Base-by-base conservation (phyloP, 1,140 invertebrate genomes). In the Leptestheria dahalacensis region DNA sequence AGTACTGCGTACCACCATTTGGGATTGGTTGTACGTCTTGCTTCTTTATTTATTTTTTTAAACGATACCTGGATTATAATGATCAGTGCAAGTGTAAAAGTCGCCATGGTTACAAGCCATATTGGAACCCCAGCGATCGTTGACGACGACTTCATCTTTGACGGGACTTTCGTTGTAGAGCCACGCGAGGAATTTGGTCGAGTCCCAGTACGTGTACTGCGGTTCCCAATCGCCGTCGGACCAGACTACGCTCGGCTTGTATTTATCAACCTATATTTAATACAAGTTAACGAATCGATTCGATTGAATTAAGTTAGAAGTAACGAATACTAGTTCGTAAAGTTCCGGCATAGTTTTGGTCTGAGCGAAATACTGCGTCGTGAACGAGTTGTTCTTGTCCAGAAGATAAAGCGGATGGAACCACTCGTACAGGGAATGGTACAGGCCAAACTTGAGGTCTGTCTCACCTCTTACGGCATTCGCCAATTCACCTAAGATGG, bases 131-230 rank as follows among this genome's bases (percentile, higher is more conserved):
- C 88, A 92, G 66, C 89, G 76, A 68, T 90, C 87, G 73, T 95
- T 94, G 0, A 83, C 83, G 1, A 95, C 88, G 9, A 97, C 79
- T 4, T 80, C 85, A 55, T 94, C 82, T 67, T 84, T 85, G 0
- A 97, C 88, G 1, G 93, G 91, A 71, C 91, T 96, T 6, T 92
- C 83, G 70, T 96, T 97, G 66, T 94, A 98, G 0, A 97, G 74
- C 91, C 92, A 97, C 9, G 92, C 84, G 1, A 97, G 73, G 47
- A 63, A 63, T 12, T 62, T 56, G 2, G 48, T 54, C 15, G 61
- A 49, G 15, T 59, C 55, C 61, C 63, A 98, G 67, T 97, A 97
- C 1, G 75, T 74, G 65, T 69, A 68, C 1, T 58, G 41, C 18
- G 67, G 62, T 47, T 70, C 72, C 71, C 71, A 72, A 57, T 80